Conservation (phyloP, 2,888 invertebrate genomes). For the Syrista parreyssii region DNA sequence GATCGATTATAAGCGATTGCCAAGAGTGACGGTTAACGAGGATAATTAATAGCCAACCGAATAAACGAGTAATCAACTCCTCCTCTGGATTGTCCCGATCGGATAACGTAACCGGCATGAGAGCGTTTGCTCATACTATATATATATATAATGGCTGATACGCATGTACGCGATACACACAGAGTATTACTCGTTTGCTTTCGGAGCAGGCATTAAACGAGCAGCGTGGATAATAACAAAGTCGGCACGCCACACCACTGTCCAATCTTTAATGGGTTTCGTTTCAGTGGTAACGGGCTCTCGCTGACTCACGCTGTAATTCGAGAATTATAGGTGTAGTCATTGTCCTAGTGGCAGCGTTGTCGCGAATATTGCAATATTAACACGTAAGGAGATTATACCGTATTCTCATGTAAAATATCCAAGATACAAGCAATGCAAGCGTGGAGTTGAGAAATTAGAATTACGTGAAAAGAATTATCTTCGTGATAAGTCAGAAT, state of each 20-base stretch:
- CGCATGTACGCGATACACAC: neutral
- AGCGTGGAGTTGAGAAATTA: neutral
- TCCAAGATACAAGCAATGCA: neutral
- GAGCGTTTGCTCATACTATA: neutral
- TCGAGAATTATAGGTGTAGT: slow-evolving; percentile 33
- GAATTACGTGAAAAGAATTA: neutral
- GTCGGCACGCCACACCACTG: slow-evolving; percentile 24
- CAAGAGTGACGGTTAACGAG: neutral
- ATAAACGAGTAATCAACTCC: neutral
- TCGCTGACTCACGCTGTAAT: slow-evolving; percentile 42
- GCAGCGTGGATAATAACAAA: slow-evolving; percentile 1
- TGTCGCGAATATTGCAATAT: neutral
- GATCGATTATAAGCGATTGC: neutral
- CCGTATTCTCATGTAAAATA: too few species aligned
- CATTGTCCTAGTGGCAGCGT: neutral
- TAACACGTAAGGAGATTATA: neutral
- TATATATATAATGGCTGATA: neutral
- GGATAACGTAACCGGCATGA: neutral
- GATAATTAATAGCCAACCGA: neutral
- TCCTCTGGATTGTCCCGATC: neutral
- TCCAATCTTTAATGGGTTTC: slow-evolving; percentile 40
- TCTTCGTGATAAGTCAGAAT: neutral
- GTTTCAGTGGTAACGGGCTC: slow-evolving; percentile 33
- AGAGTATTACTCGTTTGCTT: neutral
- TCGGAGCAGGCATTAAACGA: neutral